These are phyloP conservation scores for Vimba vimba DNA, from an alignment of 2,113 vertebrate species.

Conservation along the genomic window DNA sequence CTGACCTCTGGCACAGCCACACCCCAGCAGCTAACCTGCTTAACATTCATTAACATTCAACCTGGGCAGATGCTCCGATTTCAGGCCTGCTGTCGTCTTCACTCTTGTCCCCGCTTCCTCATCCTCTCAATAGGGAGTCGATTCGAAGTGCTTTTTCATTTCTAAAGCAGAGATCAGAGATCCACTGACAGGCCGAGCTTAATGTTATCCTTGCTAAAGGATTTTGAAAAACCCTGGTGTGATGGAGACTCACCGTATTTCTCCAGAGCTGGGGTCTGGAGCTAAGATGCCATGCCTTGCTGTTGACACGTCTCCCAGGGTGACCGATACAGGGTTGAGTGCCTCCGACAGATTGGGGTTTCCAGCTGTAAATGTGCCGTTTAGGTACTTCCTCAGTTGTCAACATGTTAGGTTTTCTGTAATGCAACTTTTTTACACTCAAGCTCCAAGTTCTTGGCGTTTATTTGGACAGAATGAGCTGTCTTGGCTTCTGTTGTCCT, in stretches of 20 bases:
- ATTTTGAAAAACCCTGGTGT: slow-evolving; percentile 61
- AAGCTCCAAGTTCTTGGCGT: neutral
- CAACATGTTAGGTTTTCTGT: neutral
- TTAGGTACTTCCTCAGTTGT: neutral
- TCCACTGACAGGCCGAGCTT: slow-evolving; percentile 49
- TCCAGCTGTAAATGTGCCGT: neutral
- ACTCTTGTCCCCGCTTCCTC: slow-evolving; percentile 54
- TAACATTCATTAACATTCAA: slow-evolving; percentile 77
- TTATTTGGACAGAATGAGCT: neutral
- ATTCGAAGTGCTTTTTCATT: slow-evolving; percentile 65
- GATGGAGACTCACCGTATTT: slow-evolving; percentile 70
- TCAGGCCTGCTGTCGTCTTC: slow-evolving; percentile 58
- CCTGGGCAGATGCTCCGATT: slow-evolving; percentile 73
- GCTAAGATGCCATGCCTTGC: slow-evolving; percentile 53
- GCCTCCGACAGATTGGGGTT: neutral
- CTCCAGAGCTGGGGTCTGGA: slow-evolving; percentile 45
- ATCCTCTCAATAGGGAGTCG: slow-evolving; percentile 67
- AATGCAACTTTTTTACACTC: neutral
- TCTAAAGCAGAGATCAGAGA: slow-evolving; percentile 58
- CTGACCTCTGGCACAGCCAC: slow-evolving; percentile 71
- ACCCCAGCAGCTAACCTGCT: slow-evolving; percentile 76
- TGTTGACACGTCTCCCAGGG: slow-evolving; percentile 48
- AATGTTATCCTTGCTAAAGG: slow-evolving; percentile 51
- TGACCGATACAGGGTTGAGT: slow-evolving; percentile 40
- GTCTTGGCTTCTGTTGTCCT: neutral